phyloP scores from a whole-genome alignment of 2,113 vertebrate genomes.

The Calonectris borealis region DNA sequence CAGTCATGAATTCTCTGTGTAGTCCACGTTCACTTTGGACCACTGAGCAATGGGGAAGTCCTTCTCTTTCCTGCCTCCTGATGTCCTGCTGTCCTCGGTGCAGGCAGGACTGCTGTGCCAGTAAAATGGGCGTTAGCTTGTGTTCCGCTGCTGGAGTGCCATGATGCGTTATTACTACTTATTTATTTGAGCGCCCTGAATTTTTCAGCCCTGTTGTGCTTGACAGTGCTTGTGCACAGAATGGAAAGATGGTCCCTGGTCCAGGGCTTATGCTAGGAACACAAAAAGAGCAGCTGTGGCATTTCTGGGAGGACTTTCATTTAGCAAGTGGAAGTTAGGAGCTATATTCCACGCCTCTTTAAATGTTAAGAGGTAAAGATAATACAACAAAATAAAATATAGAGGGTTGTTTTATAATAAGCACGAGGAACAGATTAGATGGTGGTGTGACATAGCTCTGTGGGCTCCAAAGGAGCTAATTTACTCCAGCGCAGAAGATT shows the following conservation, averaged over 20 bases:
- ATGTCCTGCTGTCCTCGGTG: neutral
- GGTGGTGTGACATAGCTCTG: neutral
- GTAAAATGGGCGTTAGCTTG: neutral
- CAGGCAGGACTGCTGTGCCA: neutral
- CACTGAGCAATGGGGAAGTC: neutral
- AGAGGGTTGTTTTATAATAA: neutral
- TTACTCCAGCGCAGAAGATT: neutral
- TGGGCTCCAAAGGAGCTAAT: neutral
- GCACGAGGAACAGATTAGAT: neutral
- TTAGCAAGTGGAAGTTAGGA: neutral
- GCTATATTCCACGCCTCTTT: neutral
- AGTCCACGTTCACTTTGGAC: neutral
- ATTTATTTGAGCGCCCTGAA: neutral
- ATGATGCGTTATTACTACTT: neutral
- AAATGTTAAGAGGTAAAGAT: neutral
- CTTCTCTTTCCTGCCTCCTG: neutral
- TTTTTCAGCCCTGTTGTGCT: neutral
- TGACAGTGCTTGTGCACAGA: neutral
- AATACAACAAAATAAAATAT: neutral
- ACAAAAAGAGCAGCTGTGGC: neutral
- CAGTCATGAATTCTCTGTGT: neutral
- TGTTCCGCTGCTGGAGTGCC: neutral
- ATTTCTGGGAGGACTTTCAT: neutral
- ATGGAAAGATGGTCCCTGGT: neutral
- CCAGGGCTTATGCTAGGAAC: neutral